A percentile compares a stretch with the other conserved stretches of the same genome.
Evolutionary conservation across 2,113 vertebrate species (phyloP).

Genomic region (Alligator mississippiensis): DNA sequence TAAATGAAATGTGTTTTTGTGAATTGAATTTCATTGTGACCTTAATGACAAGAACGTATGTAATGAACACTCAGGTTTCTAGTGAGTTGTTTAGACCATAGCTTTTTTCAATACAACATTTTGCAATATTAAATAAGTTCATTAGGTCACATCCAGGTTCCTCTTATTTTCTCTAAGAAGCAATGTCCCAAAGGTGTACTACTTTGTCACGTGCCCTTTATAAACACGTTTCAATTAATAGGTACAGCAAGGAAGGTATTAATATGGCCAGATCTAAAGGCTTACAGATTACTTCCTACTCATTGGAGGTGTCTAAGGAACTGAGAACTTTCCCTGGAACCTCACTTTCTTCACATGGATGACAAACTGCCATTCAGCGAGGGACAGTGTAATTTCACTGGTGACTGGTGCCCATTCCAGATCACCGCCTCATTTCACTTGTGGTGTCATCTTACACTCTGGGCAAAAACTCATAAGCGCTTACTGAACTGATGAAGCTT

Average conservation of each 20-base stretch:
- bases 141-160: background rate
- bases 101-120: background rate
- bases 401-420: slow-evolving; percentile 73
- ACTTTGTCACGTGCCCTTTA: background rate
- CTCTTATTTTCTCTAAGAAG: background rate
- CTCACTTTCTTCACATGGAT: slow-evolving; percentile 48
- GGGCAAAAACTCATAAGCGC: slow-evolving; percentile 22
- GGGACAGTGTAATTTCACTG: slow-evolving; percentile 80
- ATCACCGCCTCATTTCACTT: slow-evolving; percentile 67
- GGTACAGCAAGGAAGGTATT: background rate
- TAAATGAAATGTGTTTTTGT: background rate
- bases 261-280: background rate
- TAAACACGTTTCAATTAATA: slow-evolving; percentile 13
- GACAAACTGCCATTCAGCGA: slow-evolving; percentile 71
- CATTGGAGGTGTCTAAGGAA: slow-evolving; percentile 67
- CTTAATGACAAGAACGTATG: background rate
- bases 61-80: background rate
- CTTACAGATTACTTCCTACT: background rate
- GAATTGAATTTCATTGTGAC: background rate
- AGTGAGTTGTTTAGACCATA: background rate
- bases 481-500: slow-evolving; percentile 75
- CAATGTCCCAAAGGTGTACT: background rate
- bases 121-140: background rate
- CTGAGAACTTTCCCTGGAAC: slow-evolving; percentile 64
- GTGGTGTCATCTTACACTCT: background rate